These are phyloP conservation scores for Amblyteles armatorius DNA, from an alignment of 2,888 invertebrate species.

Conservation along the genomic window DNA sequence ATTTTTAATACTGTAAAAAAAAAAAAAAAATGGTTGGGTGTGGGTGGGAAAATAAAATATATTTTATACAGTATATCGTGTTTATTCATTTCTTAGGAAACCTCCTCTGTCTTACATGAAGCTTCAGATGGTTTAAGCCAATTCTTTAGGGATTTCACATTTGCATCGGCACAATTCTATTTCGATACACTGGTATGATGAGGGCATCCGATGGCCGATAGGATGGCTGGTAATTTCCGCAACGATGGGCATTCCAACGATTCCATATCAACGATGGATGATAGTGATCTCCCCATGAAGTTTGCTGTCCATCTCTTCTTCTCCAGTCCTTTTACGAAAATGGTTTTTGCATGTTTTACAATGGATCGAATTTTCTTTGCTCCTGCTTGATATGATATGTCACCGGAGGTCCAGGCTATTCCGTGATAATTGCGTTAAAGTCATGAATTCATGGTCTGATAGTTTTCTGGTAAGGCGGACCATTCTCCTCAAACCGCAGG, in stretches of 20 bases:
- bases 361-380: constrained; percentile 18
- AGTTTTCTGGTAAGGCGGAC: background rate
- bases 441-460: no score
- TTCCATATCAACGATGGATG: constrained; percentile 17
- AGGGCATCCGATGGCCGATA: background rate
- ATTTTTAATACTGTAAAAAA: no score
- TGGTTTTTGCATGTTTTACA: constrained; percentile 10
- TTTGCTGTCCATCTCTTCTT: constrained; percentile 18
- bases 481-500: background rate
- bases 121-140: no score
- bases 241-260: background rate
- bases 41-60: no score
- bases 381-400: constrained; percentile 29
- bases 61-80: no score
- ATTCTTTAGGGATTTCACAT: constrained; percentile 15
- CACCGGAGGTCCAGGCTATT: background rate
- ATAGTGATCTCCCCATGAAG: background rate
- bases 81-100: no score
- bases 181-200: background rate
- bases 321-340: constrained; percentile 38
- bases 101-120: no score
- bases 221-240: constrained; percentile 3
- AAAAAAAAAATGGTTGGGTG: no score
- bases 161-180: constrained; percentile 14
- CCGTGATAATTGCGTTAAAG: background rate